Conservation (phyloP, 2,888 invertebrate species). For the Metalampra italica region DNA sequence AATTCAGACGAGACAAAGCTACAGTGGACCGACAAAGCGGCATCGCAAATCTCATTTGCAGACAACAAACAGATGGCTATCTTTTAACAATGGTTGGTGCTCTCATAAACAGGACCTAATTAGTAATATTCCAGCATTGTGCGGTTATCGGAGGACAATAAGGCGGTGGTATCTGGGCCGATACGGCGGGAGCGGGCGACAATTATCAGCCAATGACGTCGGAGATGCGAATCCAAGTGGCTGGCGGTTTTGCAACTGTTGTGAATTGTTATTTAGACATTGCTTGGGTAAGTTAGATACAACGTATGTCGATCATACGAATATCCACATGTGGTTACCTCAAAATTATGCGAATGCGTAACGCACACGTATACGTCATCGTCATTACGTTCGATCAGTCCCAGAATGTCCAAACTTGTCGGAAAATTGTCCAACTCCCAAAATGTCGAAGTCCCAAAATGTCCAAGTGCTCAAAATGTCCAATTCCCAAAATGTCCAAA, state of each 20-base stretch:
- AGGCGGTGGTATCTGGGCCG: slow-evolving; percentile 75
- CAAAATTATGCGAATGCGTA: no score
- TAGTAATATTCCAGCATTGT: slow-evolving; percentile 77
- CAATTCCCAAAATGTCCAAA: no score
- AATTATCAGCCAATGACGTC: slow-evolving; percentile 68
- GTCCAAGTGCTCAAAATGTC: no score
- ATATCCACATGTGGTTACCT: no score
- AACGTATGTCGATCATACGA: no score
- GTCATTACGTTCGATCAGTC: no score
- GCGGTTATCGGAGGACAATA: slow-evolving; percentile 70
- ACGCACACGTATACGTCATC: no score
- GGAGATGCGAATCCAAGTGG: slow-evolving; percentile 26
- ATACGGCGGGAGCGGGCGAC: slow-evolving; percentile 65
- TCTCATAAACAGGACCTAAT: slow-evolving; percentile 76
- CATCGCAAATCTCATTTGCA: slow-evolving; percentile 76
- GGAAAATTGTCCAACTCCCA: no score
- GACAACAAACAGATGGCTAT: slow-evolving; percentile 73
- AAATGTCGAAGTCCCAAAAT: no score
- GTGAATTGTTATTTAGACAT: not conserved
- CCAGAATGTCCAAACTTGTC: no score
- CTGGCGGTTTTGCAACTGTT: slow-evolving; percentile 32
- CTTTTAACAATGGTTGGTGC: slow-evolving; percentile 73
- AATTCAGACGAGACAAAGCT: slow-evolving; percentile 71
- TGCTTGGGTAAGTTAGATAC: not conserved
- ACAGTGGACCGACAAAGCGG: slow-evolving; percentile 69